Percentiles rank a stretch among this genome's conserved stretches.
These are phyloP conservation scores for Chaetophractus vellerosus DNA, from an alignment of 2,797 vertebrate genomes.

Conservation along the genomic window DNA sequence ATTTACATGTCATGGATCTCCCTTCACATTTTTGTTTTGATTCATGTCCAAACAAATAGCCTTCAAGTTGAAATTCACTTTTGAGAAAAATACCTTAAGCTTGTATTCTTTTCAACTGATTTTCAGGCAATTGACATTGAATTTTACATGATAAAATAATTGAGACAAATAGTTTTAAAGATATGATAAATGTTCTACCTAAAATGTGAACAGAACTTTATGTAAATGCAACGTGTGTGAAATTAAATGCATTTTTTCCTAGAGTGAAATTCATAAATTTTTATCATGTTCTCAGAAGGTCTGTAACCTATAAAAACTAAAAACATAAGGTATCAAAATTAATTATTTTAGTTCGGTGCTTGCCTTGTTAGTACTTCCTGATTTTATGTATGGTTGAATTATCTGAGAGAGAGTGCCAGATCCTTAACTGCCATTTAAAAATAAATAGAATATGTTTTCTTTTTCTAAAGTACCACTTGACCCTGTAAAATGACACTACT, in stretches of 20 bases:
- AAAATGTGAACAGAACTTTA: neutral
- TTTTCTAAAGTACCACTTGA: neutral
- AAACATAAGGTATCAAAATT: neutral
- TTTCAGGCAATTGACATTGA: neutral
- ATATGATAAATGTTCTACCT: neutral
- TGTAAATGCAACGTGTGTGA: neutral
- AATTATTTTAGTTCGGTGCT: neutral
- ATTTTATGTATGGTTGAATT: neutral
- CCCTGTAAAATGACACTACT: neutral
- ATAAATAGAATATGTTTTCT: slow-evolving; percentile 19
- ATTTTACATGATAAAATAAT: neutral
- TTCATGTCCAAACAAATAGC: neutral
- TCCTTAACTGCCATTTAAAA: neutral
- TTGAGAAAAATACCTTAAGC: neutral
- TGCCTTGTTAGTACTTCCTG: neutral
- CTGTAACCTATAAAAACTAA: neutral
- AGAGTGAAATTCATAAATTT: neutral
- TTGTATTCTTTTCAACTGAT: neutral
- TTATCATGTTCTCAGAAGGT: neutral
- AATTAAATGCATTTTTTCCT: neutral
- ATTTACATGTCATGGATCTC: neutral
- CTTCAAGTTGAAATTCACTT: neutral
- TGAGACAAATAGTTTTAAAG: neutral
- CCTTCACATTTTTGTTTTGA: neutral
- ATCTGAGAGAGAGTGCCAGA: neutral